Evolutionary conservation across 2,888 invertebrate species (phyloP), one percentile per base, ranked within the genome.

Genomic region (Rutpela maculata): DNA sequence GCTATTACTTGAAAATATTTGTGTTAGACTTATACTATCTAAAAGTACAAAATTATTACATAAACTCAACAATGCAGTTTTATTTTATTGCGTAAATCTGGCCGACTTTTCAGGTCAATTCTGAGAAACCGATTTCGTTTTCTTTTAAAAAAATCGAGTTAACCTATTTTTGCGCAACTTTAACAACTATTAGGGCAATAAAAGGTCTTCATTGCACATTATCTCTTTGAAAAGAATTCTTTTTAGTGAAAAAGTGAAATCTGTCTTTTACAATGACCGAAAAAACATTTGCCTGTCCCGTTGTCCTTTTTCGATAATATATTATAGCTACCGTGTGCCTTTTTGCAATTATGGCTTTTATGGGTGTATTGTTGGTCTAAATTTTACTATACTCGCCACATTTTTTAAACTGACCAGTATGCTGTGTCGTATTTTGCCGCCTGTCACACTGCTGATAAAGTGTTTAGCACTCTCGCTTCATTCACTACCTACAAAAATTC

Each of bases 321-420:
- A 80, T 79, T 72, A 72, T 78, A 43, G 81, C 83, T 83, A 83
- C 83, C 77, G 83, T 79, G 81, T 77, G 80, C 81, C 81, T 82
- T 82, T 80, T 81, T 78, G 79, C 80, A 81, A 80, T 83, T 79
- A 83, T 81, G 76, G 72, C 80, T 55, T 81, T 81, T 82, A 82
- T 80, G 80, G 82, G 78, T 78, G 76, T 77, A 79, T 83, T 83
- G 83, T 83, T 75, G 76, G 73, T 72, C 56, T 55, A 65, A 77
- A 74, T 77, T 80, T 76, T 77, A 75, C 65, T 76, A 76, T 72
- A 77, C 73, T 68, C 59, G 78, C 74, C 76, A 78, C 76, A 77
- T 79, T 80, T 80, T 79, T 80, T 80, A 76, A 80, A 78, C 38
- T 80, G 80, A 78, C 80, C 79, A 73, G 71, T 17, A 55, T 57